A percentile compares a stretch with the other conserved stretches of the same genome.
Evolutionary conservation across 1,140 invertebrate species (phyloP).

Genomic region (Calycopis cecrops): DNA sequence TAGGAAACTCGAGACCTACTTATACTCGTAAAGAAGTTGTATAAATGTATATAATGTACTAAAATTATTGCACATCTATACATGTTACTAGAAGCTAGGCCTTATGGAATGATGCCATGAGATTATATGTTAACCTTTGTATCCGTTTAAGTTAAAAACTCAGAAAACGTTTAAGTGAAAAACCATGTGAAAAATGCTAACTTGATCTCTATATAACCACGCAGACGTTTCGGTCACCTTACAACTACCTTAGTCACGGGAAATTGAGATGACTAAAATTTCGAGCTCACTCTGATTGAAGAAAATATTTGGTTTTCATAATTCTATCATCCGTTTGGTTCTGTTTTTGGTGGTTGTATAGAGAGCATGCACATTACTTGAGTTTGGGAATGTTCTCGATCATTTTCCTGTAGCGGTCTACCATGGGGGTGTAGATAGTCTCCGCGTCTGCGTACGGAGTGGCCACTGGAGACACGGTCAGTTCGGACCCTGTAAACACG

Average conservation of each 20-base stretch:
- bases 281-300: too few species aligned
- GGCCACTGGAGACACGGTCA: conserved; percentile 47
- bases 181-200: too few species aligned
- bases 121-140: background rate
- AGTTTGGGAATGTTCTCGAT: conserved; percentile 56
- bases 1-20: background rate
- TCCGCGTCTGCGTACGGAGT: conserved; percentile 79
- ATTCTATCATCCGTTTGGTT: too few species aligned
- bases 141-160: too few species aligned
- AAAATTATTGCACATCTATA: conserved; percentile 10
- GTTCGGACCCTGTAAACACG: conserved; percentile 37
- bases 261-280: background rate
- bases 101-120: conserved; percentile 3
- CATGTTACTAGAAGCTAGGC: background rate
- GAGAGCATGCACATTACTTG: conserved; percentile 18
- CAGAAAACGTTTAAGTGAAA: too few species aligned
- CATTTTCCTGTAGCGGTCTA: conserved; percentile 76
- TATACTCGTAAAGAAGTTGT: conserved; percentile 8
- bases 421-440: conserved; percentile 80
- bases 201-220: too few species aligned
- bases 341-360: background rate
- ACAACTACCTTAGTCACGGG: background rate
- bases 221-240: too few species aligned
- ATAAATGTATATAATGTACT: conserved; percentile 8
- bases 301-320: too few species aligned